phyloP scores from a whole-genome alignment of 2,113 vertebrate genomes.

The Zapornia atra region DNA sequence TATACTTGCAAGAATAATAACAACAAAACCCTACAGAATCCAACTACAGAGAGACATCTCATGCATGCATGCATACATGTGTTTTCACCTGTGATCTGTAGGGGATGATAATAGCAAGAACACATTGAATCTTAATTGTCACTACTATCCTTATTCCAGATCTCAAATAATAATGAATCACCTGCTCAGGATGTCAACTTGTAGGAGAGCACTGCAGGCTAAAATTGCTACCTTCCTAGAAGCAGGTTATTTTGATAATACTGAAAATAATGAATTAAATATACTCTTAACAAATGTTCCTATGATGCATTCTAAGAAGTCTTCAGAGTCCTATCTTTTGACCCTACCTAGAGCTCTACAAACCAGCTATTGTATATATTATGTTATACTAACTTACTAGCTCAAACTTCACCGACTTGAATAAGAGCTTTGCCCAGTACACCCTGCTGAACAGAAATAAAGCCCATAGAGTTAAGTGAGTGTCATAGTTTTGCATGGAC shows the following conservation, averaged over 20 bases:
- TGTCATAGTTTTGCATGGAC: too few relatives aligned
- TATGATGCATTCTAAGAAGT: not conserved
- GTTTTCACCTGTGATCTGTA: not conserved
- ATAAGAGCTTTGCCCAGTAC: not conserved
- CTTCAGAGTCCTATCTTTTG: not conserved
- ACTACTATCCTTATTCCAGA: not conserved
- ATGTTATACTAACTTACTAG: too few relatives aligned
- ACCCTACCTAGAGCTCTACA: not conserved
- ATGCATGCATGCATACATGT: not conserved
- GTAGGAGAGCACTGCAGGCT: not conserved
- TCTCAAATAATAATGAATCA: not conserved
- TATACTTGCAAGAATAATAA: slow-evolving; percentile 33
- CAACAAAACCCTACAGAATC: not conserved
- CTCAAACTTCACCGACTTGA: not conserved
- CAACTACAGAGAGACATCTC: not conserved
- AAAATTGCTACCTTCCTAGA: not conserved
- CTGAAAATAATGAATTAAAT: not conserved
- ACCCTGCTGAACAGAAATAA: not conserved
- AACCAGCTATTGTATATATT: not conserved
- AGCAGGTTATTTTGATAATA: not conserved
- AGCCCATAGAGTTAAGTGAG: not conserved
- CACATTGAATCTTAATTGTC: not conserved
- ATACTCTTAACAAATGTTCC: not conserved
- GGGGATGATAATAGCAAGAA: not conserved
- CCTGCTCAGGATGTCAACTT: not conserved